Evolutionary conservation across 2,113 vertebrate species (phyloP).

Genomic region (Peromyscus leucopus): DNA sequence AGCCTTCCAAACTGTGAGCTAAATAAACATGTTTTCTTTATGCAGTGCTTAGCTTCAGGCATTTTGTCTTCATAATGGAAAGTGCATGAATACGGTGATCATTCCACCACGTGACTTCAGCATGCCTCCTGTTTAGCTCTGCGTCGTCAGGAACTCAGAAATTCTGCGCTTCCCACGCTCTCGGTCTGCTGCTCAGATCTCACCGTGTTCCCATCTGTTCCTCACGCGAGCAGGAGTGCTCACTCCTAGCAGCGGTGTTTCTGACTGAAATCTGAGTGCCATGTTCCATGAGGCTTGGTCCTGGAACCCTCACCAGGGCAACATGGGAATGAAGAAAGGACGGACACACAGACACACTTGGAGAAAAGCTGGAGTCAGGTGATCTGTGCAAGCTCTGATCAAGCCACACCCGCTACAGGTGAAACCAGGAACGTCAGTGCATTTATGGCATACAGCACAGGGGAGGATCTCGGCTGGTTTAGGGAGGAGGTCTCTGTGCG

Average conservation of each 20-base stretch:
- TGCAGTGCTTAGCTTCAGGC: background rate
- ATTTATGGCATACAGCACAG: background rate
- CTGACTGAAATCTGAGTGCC: background rate
- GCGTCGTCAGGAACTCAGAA: no score
- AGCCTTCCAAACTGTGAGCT: background rate
- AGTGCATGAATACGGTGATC: background rate
- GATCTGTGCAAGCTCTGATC: background rate
- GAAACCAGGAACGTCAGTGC: background rate
- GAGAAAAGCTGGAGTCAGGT: background rate
- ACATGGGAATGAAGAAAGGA: background rate
- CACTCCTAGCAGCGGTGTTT: background rate
- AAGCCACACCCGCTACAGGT: fast-evolving
- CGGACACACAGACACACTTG: background rate
- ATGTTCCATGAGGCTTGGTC: background rate
- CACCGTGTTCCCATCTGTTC: background rate
- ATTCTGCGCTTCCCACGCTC: background rate
- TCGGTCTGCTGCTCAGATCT: background rate
- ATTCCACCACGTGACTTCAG: background rate
- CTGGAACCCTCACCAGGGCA: background rate
- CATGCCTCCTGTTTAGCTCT: background rate
- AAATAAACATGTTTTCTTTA: background rate
- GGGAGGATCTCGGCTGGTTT: background rate
- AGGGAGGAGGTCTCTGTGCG: background rate
- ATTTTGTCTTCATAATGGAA: background rate
- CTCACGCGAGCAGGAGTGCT: background rate